Conservation (phyloP, 2,888 invertebrate species). For the Brachyopa scutellaris region DNA sequence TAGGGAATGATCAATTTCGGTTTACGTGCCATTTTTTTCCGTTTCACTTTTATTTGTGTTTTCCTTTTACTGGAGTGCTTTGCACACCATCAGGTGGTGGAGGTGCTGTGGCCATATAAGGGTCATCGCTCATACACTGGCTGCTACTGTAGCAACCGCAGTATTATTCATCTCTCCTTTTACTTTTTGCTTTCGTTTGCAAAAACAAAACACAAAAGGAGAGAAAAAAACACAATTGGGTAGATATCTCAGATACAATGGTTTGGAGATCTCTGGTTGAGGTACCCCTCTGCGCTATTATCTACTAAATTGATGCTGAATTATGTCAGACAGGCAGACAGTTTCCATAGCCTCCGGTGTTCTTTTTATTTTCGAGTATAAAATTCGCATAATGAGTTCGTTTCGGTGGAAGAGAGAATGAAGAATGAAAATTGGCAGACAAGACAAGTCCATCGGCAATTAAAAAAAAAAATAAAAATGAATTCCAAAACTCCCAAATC, state of each 20-base stretch:
- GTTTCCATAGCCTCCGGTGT: slow-evolving; percentile 55
- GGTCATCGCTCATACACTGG: slow-evolving; percentile 36
- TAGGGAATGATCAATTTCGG: too few species aligned
- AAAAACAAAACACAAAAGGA: neutral
- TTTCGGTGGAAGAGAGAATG: slow-evolving; percentile 2
- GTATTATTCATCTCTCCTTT: slow-evolving; percentile 25
- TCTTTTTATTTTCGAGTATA: slow-evolving; percentile 39
- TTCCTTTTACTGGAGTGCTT: neutral
- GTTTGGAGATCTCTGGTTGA: slow-evolving; percentile 39
- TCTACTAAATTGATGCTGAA: slow-evolving; percentile 65
- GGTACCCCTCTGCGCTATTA: slow-evolving; percentile 55
- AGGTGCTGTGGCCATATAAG: slow-evolving; percentile 25
- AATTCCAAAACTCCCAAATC: slow-evolving; percentile 49
- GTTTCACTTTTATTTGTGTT: slow-evolving; percentile 7
- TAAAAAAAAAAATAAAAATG: too few species aligned
- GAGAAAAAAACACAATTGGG: neutral
- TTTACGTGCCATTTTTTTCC: too few species aligned
- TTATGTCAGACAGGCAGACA: slow-evolving; percentile 66
- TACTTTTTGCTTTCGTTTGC: slow-evolving; percentile 2
- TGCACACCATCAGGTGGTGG: slow-evolving; percentile 5
- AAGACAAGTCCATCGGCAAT: slow-evolving; percentile 31
- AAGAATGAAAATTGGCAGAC: slow-evolving; percentile 19
- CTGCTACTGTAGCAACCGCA: neutral
- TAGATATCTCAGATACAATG: slow-evolving; percentile 19
- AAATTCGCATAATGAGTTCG: slow-evolving; percentile 21